Evolutionary conservation across 2,888 invertebrate species (phyloP).

Genomic region (Drosophila aldrichi): DNA sequence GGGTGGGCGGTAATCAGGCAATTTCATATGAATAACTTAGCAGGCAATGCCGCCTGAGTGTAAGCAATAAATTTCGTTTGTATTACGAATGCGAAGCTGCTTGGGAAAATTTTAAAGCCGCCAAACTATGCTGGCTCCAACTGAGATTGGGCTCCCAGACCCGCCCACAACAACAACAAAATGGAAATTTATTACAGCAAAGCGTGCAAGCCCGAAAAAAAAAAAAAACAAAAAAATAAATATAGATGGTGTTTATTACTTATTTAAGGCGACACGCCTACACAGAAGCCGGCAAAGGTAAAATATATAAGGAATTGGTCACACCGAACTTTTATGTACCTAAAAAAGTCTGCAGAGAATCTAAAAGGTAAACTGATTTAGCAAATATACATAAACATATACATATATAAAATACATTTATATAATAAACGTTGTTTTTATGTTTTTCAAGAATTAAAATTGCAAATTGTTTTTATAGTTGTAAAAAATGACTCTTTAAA

Average conservation of each 20-base stretch:
- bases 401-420: no score
- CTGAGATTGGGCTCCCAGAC: constrained; percentile 59
- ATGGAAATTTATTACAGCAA: constrained; percentile 70
- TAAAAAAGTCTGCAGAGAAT: no score
- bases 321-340: constrained; percentile 8
- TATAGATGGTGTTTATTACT: constrained; percentile 73
- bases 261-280: constrained; percentile 62
- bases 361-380: neutral
- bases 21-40: constrained; percentile 78
- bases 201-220: constrained; percentile 43
- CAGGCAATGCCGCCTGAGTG: constrained; percentile 72
- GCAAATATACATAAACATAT: no score
- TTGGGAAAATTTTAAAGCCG: constrained; percentile 75
- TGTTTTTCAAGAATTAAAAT: no score
- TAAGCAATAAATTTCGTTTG: constrained; percentile 75
- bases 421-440: no score
- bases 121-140: constrained; percentile 67
- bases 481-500: no score
- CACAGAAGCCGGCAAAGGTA: constrained; percentile 5
- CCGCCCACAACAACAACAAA: constrained; percentile 41
- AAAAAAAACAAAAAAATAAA: neutral
- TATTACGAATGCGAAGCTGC: constrained; percentile 70
- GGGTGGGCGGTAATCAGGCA: constrained; percentile 73
- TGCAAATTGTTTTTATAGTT: no score
- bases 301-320: constrained; percentile 1